Conservation (phyloP, 2,888 invertebrate species). For the Sylvicola cinctus region DNA sequence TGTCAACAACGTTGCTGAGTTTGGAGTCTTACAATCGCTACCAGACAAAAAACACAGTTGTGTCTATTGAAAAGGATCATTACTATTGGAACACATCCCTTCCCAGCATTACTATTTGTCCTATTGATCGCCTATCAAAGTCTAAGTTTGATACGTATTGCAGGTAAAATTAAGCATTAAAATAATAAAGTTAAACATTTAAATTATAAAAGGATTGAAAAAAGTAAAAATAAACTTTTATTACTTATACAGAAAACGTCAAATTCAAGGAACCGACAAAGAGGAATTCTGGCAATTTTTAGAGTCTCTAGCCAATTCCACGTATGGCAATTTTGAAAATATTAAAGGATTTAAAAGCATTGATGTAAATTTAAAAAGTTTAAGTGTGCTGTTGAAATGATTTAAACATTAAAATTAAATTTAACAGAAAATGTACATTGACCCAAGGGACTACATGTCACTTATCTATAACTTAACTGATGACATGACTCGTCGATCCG, state of each 20-base stretch:
- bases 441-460: constrained; percentile 19
- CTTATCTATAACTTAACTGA: constrained; percentile 21
- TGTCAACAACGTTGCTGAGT: constrained; percentile 15
- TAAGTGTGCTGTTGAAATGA: neutral
- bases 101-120: constrained; percentile 20
- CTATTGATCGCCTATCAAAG: constrained; percentile 16
- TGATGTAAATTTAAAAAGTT: constrained; percentile 10
- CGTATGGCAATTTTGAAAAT: constrained; percentile 19
- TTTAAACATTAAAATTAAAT: neutral
- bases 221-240: constrained; percentile 2
- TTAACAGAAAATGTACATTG: constrained; percentile 12
- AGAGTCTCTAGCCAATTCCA: constrained; percentile 22
- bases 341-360: constrained; percentile 15
- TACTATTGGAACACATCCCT: constrained; percentile 21
- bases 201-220: no score
- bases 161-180: constrained; percentile 9
- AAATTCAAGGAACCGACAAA: constrained; percentile 7
- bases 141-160: constrained; percentile 14
- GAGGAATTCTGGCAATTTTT: constrained; percentile 14
- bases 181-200: neutral
- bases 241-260: constrained; percentile 3
- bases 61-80: constrained; percentile 20
- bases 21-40: constrained; percentile 19
- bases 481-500: constrained; percentile 7
- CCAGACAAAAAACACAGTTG: constrained; percentile 18